These are phyloP conservation scores for Augochlora pura DNA, from an alignment of 1,140 invertebrate species.

Conservation along the genomic window DNA sequence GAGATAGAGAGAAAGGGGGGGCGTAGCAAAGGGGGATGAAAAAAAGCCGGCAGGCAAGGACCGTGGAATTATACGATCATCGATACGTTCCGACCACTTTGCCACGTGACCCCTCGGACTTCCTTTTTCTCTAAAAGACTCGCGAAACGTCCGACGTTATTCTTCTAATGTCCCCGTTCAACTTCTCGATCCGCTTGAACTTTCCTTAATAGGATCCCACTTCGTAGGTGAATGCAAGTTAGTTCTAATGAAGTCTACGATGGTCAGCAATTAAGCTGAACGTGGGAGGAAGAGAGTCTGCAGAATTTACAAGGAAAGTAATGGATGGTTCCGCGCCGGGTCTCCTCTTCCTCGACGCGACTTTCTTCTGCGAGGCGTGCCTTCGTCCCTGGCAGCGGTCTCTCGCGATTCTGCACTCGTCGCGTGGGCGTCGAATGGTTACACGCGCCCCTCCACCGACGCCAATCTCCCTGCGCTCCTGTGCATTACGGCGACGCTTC, in stretches of 20 bases:
- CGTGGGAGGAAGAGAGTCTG: not conserved
- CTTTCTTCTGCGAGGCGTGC: constrained; percentile 15
- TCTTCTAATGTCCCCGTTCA: not conserved
- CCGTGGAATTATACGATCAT: constrained; percentile 13
- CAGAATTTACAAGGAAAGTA: constrained; percentile 11
- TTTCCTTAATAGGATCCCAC: not conserved
- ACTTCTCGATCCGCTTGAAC: not conserved
- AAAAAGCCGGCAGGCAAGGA: not conserved
- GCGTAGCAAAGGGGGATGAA: not conserved
- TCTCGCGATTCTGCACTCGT: constrained; percentile 39
- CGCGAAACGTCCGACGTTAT: not conserved
- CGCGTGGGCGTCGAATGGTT: constrained; percentile 57
- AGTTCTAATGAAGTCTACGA: too few relatives aligned
- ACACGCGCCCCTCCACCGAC: constrained; percentile 11
- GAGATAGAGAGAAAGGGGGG: too few relatives aligned
- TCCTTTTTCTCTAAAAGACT: not conserved
- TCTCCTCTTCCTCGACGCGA: too few relatives aligned
- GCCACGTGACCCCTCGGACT: not conserved
- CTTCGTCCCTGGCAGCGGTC: constrained; percentile 34
- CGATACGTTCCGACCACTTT: constrained; percentile 14
- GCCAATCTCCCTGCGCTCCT: constrained; percentile 30
- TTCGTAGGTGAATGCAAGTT: too few relatives aligned
- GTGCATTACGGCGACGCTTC: constrained; percentile 50
- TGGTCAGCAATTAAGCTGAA: not conserved
- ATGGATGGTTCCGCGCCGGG: not conserved